Conservation (phyloP, 2,797 vertebrate genomes). For the Liparis tanakae region DNA sequence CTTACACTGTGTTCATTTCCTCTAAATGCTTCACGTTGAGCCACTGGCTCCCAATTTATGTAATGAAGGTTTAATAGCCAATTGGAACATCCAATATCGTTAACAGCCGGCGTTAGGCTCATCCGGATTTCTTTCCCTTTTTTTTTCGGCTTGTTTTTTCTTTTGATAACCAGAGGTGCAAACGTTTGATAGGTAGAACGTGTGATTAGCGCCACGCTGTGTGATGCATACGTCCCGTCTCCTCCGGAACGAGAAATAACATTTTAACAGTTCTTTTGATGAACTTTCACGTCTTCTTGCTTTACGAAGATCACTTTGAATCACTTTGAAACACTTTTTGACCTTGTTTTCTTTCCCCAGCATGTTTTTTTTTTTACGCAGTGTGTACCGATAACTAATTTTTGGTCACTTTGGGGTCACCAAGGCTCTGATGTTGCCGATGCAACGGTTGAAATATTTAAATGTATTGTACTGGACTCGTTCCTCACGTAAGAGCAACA, state of each 20-base stretch:
- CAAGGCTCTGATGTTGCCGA: constrained; percentile 21
- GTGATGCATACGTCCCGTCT: constrained; percentile 39
- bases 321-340: constrained; percentile 21
- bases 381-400: constrained; percentile 35
- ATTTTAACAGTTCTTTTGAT: constrained; percentile 31
- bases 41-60: constrained; percentile 75
- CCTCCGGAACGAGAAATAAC: constrained; percentile 28
- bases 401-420: constrained; percentile 34
- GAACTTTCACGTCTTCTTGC: constrained; percentile 8
- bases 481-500: constrained; percentile 20
- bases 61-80: constrained; percentile 83
- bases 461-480: constrained; percentile 23
- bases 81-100: constrained; percentile 76
- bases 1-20: constrained; percentile 72
- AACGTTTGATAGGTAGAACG: constrained; percentile 51
- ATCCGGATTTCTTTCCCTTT: constrained; percentile 41
- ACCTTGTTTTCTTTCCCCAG: constrained; percentile 9
- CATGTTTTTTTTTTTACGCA: constrained; percentile 12
- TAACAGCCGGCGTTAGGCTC: constrained; percentile 69
- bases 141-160: constrained; percentile 1
- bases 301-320: constrained; percentile 31
- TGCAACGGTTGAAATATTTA: constrained; percentile 20
- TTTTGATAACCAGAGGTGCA: constrained; percentile 60
- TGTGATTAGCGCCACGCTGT: constrained; percentile 68
- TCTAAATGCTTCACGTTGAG: constrained; percentile 73